Conservation (phyloP, 1,140 invertebrate species). For the Heliconius nattereri region DNA sequence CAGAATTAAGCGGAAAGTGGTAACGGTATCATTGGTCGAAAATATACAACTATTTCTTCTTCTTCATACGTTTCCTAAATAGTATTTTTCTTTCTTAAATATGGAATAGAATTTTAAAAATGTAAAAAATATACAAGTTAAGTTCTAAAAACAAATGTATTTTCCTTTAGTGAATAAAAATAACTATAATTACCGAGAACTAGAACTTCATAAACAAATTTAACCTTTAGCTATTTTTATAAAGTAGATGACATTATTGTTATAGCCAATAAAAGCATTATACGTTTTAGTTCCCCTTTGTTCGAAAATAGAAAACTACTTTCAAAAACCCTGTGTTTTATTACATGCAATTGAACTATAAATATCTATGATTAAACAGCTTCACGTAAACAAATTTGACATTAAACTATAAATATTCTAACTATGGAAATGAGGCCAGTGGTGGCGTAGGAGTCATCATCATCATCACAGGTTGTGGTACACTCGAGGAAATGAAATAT, state of each 20-base stretch:
- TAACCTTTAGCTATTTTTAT: not conserved
- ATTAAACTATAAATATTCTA: not conserved
- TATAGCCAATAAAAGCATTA: not conserved
- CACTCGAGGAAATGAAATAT: no score
- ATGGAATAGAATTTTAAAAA: no score
- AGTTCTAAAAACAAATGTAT: no score
- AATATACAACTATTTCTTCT: no score
- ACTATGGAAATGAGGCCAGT: no score
- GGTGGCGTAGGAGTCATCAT: no score
- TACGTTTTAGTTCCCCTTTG: not conserved
- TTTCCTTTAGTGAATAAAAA: not conserved
- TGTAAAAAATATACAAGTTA: no score
- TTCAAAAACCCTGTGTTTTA: not conserved
- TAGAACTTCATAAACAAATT: not conserved
- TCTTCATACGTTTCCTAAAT: no score
- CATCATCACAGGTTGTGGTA: no score
- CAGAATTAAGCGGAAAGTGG: no score
- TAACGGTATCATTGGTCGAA: no score
- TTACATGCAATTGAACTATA: not conserved
- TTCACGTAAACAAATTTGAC: not conserved
- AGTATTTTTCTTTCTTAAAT: no score
- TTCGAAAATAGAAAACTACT: slow-evolving; percentile 5
- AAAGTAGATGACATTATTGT: slow-evolving; percentile 7
- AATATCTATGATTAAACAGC: not conserved
- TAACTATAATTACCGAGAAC: not conserved